Base-by-base conservation (phyloP, 2,797 vertebrate genomes). In the Danio kyathit region DNA sequence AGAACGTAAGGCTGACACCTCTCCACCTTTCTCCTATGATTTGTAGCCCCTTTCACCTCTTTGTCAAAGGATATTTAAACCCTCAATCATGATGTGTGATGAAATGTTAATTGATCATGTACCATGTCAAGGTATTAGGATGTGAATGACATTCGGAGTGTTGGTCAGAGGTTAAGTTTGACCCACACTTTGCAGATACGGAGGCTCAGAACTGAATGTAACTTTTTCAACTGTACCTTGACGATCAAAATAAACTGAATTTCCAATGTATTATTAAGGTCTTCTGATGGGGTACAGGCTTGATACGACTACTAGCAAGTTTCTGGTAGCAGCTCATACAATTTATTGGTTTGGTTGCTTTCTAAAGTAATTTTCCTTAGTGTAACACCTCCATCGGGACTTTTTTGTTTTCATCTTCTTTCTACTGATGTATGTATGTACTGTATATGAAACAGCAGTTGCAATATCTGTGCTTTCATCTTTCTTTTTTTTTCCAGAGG, bases 151-250 rank as follows among this genome's bases (percentile, higher is more conserved):
- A 77, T 54, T 65, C 81, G 13, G 38, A 46, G 57, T 46, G 80
- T 19, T 57, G 76, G 75, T 74, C 51, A 52, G 41, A 17, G 6
- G 21, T 73, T 76, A 14, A 54, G 71, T 81, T 48, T n/a, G 70
- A 46, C 9, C 21, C 40, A 63, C 49, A 56, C 14, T 79, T 82
- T 85, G 56, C 73, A 74, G 75, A 65, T 46, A 86, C 65, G 82
- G 87, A 86, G 82, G 89, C 87, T 91, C 88, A 85, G 91, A 89
- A 91, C 57, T 91, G 92, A 92, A 91, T 91, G 91, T 92, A 87
- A 84, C 89, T 84, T 82, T 88, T 87, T 85, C 76, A 82, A 81
- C 78, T 82, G 46, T 89, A 91, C 77, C 83, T 83, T 81, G 80
- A 84, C 41, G 73, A 83, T 83, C 82, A 74, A 81, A 75, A 72